Percentiles rank a stretch among this genome's conserved stretches.
Evolutionary conservation across 2,797 vertebrate species (phyloP).

Genomic region (Sciurus carolinensis): DNA sequence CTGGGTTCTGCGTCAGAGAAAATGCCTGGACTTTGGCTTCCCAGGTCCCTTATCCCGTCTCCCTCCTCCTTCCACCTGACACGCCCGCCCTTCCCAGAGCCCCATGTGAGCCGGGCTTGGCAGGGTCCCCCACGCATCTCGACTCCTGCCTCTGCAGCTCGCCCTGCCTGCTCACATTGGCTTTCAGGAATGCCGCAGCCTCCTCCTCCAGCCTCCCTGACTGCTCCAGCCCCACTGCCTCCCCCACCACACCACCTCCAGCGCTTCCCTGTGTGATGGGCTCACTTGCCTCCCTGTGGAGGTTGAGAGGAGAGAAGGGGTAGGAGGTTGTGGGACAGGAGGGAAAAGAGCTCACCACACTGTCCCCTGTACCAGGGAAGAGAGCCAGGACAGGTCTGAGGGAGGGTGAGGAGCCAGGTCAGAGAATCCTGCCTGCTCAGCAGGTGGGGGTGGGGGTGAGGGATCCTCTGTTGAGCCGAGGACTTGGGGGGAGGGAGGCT

Average conservation of each 20-base stretch:
- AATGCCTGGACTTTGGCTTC: not conserved
- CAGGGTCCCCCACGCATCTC: not conserved
- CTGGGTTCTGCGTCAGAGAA: not conserved
- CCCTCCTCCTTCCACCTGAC: not conserved
- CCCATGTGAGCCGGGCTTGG: not conserved
- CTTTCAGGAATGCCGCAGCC: too few species aligned
- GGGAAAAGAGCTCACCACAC: not conserved
- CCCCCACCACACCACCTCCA: not conserved
- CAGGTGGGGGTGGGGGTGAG: rapidly evolving
- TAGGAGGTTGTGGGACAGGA: not conserved
- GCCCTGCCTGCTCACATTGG: not conserved
- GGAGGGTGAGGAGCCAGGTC: not conserved
- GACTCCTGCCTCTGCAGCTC: not conserved
- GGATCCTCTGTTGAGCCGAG: not conserved
- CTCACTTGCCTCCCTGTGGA: not conserved
- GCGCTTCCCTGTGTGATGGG: not conserved
- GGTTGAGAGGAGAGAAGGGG: not conserved
- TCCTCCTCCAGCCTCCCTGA: not conserved
- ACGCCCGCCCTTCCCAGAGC: not conserved
- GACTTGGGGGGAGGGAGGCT: rapidly evolving
- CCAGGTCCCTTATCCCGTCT: not conserved
- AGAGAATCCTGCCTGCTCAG: not conserved
- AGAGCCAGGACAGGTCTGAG: not conserved
- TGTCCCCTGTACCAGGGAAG: not conserved
- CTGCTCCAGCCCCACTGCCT: not conserved